Evolutionary conservation across 2,888 invertebrate genomes (phyloP).

Genomic region (Sesamia inferens): DNA sequence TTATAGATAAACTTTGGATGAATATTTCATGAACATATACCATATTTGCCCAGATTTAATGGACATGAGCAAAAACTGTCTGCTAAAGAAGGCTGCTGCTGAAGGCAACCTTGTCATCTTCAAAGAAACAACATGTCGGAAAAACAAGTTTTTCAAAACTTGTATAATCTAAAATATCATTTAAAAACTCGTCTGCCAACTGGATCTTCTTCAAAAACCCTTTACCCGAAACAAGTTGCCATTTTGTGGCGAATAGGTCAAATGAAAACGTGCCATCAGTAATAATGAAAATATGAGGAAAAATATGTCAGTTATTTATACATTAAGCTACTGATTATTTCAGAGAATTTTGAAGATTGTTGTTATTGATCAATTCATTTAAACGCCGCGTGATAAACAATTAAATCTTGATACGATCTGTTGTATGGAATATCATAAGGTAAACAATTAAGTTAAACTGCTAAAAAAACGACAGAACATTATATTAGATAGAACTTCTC

Average conservation of each 20-base stretch:
- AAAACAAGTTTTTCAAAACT: background rate
- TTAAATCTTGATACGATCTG: background rate
- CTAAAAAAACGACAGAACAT: background rate
- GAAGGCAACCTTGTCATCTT: too few relatives aligned
- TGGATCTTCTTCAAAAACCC: constrained; percentile 17
- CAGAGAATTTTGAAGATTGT: background rate
- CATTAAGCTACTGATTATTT: background rate
- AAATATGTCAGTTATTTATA: background rate
- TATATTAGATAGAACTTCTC: background rate
- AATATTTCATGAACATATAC: too few relatives aligned
- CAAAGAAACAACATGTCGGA: background rate
- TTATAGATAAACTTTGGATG: background rate
- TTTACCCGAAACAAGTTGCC: constrained; percentile 11
- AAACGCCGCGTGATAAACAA: background rate
- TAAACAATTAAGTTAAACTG: background rate
- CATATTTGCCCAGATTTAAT: background rate
- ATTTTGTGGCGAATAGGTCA: constrained; percentile 18
- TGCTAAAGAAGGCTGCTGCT: too few relatives aligned
- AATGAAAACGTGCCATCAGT: constrained; percentile 1
- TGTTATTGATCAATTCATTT: background rate
- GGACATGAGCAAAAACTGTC: background rate
- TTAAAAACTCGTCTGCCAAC: constrained; percentile 12
- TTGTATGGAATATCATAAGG: background rate
- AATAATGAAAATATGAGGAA: constrained; percentile 1
- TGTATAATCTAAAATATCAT: background rate